phyloP scores from a whole-genome alignment of 1,140 invertebrate genomes.

The Anastrepha obliqua region DNA sequence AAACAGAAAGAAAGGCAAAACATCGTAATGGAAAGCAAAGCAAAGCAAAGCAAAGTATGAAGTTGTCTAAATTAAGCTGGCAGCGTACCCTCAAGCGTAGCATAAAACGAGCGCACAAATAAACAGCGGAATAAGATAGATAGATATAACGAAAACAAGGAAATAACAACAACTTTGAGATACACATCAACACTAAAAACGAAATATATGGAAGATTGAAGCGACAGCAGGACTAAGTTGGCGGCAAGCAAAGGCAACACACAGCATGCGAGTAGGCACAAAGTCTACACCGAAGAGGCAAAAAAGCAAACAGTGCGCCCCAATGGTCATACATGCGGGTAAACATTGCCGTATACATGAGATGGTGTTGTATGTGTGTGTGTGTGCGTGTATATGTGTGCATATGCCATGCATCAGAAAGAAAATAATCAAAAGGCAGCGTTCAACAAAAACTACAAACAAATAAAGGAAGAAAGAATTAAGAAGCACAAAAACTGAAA shows the following conservation, averaged over 20 bases:
- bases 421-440: neutral
- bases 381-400: too few relatives aligned
- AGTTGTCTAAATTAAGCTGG: neutral
- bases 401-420: neutral
- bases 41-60: neutral
- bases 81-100: neutral
- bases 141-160: too few relatives aligned
- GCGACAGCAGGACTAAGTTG: neutral
- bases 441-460: slow-evolving; percentile 14
- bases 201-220: neutral
- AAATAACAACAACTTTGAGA: neutral
- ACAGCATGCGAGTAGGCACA: neutral
- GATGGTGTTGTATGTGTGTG: too few relatives aligned
- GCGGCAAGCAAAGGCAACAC: neutral
- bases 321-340: neutral
- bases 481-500: too few relatives aligned
- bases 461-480: neutral
- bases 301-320: neutral
- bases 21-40: neutral
- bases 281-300: neutral
- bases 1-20: neutral
- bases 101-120: neutral
- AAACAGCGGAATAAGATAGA: neutral
- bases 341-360: neutral
- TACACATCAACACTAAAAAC: neutral